Base-by-base conservation (phyloP, 2,888 invertebrate species). In the Polyommatus icarus region DNA sequence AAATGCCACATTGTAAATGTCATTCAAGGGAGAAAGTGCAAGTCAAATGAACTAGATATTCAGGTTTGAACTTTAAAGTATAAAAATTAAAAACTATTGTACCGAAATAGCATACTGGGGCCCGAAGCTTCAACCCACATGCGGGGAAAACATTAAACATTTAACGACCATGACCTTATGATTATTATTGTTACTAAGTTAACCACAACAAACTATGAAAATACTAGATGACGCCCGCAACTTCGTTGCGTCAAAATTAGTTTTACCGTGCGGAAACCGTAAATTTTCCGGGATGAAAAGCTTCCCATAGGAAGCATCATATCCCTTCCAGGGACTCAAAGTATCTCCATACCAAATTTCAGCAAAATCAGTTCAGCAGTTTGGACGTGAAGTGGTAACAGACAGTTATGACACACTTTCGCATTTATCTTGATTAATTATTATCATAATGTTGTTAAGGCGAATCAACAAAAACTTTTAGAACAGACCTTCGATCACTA, bases 61-160 rank as follows among this genome's bases (percentile, higher is more conserved):
- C 59, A 20, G 20, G 20, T n/a, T 59, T 59, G 8, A 59, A 59
- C 59, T 59, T 59, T 59, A 7, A 59, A 59, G 20, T n/a, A 59
- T 59, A 59, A 59, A n/a, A 59, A 59, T 12, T 59, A 59, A 59
- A n/a, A 59, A 59, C 50, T 50, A 50, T 20, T 59, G 20, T 59
- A 59, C 59, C 59, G 59, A 59, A 59, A 59, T 59, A 59, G 59
- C 59, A 6, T 59, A n/a, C n/a, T 59, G 20, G n/a, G 20, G 59
- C 59, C 59, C n/a, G n/a, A n/a, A 59, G 59, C 59, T 7, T 59
- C n/a, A 7, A n/a, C 59, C 59, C 8, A 59, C 59, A 59, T 20
- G 59, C 59, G 59, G 59, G 59, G 59, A 7, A 59, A 59, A 59
- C 59, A 59, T 59, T 59, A 20, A 59, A 59, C 20, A 59, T n/a